Percentiles rank a stretch among this genome's conserved stretches.
phyloP scores from a whole-genome alignment of 1,140 invertebrate species.

The Prorops nasuta region DNA sequence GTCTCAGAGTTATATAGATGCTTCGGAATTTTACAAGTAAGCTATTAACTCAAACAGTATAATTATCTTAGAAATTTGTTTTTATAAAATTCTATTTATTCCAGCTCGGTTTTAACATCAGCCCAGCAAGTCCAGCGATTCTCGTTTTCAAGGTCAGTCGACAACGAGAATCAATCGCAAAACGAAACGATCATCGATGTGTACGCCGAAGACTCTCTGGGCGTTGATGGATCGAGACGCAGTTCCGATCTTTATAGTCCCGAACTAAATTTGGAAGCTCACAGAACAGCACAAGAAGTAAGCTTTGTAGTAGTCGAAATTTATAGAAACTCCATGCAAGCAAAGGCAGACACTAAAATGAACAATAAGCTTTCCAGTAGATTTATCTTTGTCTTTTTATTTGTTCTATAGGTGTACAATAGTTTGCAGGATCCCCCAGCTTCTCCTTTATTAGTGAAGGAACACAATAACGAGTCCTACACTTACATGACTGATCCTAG shows the following conservation, averaged over 20 bases:
- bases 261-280: conserved; percentile 51
- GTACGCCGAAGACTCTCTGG: conserved; percentile 35
- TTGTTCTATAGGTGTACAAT: conserved; percentile 47
- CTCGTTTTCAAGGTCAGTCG: conserved; percentile 27
- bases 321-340: neutral
- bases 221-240: conserved; percentile 28
- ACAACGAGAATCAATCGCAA: conserved; percentile 9
- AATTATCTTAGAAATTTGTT: neutral
- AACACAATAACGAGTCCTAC: conserved; percentile 44
- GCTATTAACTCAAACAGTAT: no score
- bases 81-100: conserved; percentile 1
- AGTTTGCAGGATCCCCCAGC: conserved; percentile 51
- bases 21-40: conserved; percentile 53
- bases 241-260: conserved; percentile 50
- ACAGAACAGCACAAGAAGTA: conserved; percentile 51
- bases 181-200: conserved; percentile 21
- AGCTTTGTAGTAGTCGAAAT: neutral
- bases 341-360: neutral
- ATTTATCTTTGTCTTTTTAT: neutral
- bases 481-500: conserved; percentile 47
- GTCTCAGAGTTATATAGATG: conserved; percentile 50
- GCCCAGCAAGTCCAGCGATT: conserved; percentile 43
- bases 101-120: conserved; percentile 43
- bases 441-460: conserved; percentile 44
- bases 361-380: no score